Evolutionary conservation across 2,797 vertebrate genomes (phyloP).

Genomic region (Harpagifer antarcticus): DNA sequence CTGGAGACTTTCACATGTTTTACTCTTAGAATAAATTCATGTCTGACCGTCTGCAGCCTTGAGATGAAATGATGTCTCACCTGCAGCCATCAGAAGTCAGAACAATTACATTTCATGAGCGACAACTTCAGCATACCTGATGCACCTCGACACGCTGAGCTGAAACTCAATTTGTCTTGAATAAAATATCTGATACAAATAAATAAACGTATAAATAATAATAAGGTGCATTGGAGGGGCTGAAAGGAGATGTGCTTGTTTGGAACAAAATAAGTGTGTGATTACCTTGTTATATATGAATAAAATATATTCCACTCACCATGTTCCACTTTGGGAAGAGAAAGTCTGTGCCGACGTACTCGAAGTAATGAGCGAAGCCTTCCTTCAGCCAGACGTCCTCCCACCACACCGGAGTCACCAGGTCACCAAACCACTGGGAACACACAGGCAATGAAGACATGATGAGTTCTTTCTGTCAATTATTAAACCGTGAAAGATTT

Average conservation of each 20-base stretch:
- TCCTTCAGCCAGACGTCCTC: conserved; percentile 99
- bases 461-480: fast-evolving
- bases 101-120: conserved; percentile 21
- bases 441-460: not conserved
- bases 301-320: conserved; percentile 82
- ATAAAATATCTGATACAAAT: not conserved
- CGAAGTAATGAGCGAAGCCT: conserved; percentile 98
- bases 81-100: conserved; percentile 6
- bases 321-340: conserved; percentile 98
- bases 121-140: conserved; percentile 12
- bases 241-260: too few relatives aligned
- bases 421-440: conserved; percentile 96
- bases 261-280: too few relatives aligned
- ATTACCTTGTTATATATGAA: not conserved
- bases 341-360: conserved; percentile 97
- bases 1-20: conserved; percentile 14
- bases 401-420: conserved; percentile 99
- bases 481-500: not conserved
- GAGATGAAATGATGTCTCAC: not conserved
- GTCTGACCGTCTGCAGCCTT: not conserved
- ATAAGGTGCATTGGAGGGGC: not conserved
- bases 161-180: not conserved
- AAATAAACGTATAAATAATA: not conserved
- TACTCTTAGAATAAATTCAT: not conserved
- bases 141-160: not conserved